Evolutionary conservation across 2,888 invertebrate species (phyloP), one percentile per base, ranked within the genome.

Genomic region (Stenolophus ochropezus): DNA sequence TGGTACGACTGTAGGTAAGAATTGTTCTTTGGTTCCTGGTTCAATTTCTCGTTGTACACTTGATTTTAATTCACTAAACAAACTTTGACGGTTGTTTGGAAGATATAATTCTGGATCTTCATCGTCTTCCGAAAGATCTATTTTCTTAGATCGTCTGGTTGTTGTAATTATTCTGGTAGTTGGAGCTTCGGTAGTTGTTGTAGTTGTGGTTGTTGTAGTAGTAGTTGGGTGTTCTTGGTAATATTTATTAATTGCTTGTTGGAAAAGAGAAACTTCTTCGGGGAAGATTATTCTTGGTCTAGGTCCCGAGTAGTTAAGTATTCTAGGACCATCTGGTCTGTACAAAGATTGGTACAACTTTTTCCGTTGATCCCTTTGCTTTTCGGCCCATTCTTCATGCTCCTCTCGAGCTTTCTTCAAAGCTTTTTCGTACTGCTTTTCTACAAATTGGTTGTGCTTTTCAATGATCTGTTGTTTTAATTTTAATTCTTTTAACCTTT

Each of bases 391-490:
- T 82, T 94, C 93, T 84, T 93, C 92, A 84, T 96, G 95, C 25
- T 94, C 90, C 85, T 93, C 92, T 83, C 94, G 92, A 0, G 94
- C 93, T 86, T 95, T 95, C 85, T 94, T 94, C 85, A 95, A 93
- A 56, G 94, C 94, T 84, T 94, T 94, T 84, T 95, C 92, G 85
- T 95, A 95, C 85, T 95, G 95, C 86, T 94, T 95, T 85, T 95
- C 95, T 2, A 94, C 92, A 84, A 95, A 93, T 84, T 95, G 92
- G 85, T 95, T 95, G 84, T 94, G 94, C 85, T 94, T 94, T 84
- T 94, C 94, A 82, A 94, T 94, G 2, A 94, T 91, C 83, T 93
- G 91, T 85, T 94, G 94, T 84, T 94, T 92, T 84, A 95, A 94
- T 84, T 93, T 92, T 65, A 94, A 91, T 84, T 95, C 94, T 84